A percentile compares a stretch with the other conserved stretches of the same genome.
Evolutionary conservation across 2,113 vertebrate genomes (phyloP).

Genomic region (Andinoacara biseriatus): DNA sequence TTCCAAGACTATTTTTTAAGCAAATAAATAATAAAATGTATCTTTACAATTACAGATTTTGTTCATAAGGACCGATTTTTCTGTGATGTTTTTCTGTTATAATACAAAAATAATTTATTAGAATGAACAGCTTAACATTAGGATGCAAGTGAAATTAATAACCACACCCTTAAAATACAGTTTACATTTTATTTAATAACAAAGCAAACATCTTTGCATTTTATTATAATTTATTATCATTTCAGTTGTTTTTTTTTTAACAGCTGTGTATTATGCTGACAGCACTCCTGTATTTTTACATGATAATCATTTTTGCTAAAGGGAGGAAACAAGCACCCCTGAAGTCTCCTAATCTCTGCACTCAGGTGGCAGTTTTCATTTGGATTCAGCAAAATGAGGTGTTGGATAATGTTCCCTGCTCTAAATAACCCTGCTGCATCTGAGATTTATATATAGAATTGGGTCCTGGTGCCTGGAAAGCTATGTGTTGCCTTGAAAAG

Average conservation of each 20-base stretch:
- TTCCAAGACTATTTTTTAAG: not conserved
- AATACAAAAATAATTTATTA: not conserved
- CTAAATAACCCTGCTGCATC: constrained; percentile 79
- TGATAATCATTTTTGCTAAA: not conserved
- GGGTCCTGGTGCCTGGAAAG: constrained; percentile 74
- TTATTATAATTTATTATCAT: not conserved
- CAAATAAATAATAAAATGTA: not conserved
- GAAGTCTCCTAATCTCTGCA: constrained; percentile 15
- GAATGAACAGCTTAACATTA: not conserved
- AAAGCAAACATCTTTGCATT: not conserved
- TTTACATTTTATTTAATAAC: not conserved
- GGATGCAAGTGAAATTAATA: not conserved
- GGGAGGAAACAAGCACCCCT: not conserved
- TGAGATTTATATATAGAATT: constrained; percentile 79
- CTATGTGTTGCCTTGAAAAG: constrained; percentile 81
- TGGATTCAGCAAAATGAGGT: constrained; percentile 78
- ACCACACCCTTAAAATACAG: not conserved
- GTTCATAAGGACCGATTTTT: not conserved
- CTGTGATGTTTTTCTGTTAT: accelerated
- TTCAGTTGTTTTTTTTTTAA: not conserved
- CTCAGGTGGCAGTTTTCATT: constrained; percentile 59
- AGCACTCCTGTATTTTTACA: not conserved
- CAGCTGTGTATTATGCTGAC: not conserved
- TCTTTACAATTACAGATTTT: not conserved
- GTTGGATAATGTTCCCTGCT: constrained; percentile 78